A percentile compares a stretch with the other conserved stretches of the same genome.
These are phyloP conservation scores for Caracal caracal DNA, from an alignment of 2,113 vertebrate genomes.

Conservation along the genomic window DNA sequence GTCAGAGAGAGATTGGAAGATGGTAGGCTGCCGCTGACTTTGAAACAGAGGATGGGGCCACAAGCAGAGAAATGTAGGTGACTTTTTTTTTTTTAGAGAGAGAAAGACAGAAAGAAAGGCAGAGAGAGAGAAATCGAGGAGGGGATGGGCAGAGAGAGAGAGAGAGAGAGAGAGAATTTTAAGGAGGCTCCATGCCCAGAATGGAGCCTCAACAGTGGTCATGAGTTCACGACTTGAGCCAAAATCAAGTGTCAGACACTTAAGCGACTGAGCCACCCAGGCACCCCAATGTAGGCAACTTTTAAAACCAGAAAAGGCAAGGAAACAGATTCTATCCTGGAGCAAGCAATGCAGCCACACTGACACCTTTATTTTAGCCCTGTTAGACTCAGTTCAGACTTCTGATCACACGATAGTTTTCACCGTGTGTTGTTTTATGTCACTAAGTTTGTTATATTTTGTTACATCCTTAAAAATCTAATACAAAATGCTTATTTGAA, in stretches of 20 bases:
- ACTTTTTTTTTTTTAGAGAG: no score
- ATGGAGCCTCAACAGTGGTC: no score
- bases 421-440: not conserved
- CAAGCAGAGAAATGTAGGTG: not conserved
- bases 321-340: not conserved
- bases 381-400: not conserved
- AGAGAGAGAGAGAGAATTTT: no score
- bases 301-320: not conserved
- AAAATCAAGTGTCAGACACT: no score
- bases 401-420: not conserved
- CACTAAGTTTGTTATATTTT: not conserved
- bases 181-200: no score
- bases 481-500: not conserved
- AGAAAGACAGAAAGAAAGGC: no score
- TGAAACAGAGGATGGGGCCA: not conserved
- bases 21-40: not conserved
- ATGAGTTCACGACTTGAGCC: no score
- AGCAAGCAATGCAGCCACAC: not conserved
- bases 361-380: not conserved
- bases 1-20: not conserved
- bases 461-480: not conserved
- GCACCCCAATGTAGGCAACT: no score
- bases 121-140: no score
- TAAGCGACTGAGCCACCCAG: no score
- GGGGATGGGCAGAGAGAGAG: no score